A percentile compares a stretch with the other conserved stretches of the same genome.
These are phyloP conservation scores for Corythaeola cristata DNA, from an alignment of 2,113 vertebrate genomes.

Conservation along the genomic window DNA sequence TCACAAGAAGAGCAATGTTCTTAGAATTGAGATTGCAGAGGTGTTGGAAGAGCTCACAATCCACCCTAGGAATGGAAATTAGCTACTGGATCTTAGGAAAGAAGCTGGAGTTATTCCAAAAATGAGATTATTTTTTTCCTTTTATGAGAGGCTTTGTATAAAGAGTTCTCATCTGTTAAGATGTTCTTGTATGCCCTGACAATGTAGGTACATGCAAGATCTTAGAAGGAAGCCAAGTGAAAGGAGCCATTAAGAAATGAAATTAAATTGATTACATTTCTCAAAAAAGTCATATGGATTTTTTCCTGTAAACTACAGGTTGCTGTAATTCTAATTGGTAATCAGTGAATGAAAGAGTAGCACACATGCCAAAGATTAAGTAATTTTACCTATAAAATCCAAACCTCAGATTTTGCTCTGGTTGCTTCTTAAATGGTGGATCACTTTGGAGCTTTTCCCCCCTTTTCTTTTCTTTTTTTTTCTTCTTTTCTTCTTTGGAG, in stretches of 20 bases:
- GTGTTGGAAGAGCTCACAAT: background rate
- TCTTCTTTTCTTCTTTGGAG: background rate
- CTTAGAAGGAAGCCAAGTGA: background rate
- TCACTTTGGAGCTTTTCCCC: background rate
- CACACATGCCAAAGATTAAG: background rate
- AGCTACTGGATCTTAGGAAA: background rate
- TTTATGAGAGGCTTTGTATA: background rate
- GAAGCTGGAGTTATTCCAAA: background rate
- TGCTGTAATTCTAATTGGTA: background rate
- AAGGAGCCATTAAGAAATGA: background rate
- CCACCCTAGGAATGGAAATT: background rate
- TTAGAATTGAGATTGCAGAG: background rate
- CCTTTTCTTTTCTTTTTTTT: no score
- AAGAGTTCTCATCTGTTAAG: background rate
- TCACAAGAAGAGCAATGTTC: background rate
- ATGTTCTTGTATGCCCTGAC: background rate
- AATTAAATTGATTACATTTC: background rate
- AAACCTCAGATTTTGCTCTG: background rate
- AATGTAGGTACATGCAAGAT: background rate
- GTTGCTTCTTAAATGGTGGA: background rate
- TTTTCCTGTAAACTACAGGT: background rate
- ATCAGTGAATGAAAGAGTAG: background rate
- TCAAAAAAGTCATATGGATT: background rate
- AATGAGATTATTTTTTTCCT: background rate
- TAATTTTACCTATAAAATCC: background rate